phyloP scores from a whole-genome alignment of 2,888 invertebrate species.

The Calameuta idolon region DNA sequence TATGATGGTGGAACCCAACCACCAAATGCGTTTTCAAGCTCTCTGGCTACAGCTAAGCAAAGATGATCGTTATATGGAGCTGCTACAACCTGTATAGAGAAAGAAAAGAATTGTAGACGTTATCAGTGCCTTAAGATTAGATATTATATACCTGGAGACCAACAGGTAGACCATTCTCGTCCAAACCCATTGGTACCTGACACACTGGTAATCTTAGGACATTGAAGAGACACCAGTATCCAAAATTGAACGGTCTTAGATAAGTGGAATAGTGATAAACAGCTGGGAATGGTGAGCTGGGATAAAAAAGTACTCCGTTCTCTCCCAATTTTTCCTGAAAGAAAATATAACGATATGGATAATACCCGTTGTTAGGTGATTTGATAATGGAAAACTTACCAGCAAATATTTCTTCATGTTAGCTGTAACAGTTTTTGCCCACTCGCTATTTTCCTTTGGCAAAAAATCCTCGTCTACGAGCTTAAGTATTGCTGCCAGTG shows the following conservation, averaged over 20 bases:
- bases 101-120: background rate
- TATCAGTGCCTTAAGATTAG: background rate
- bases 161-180: slow-evolving; percentile 77
- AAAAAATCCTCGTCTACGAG: slow-evolving; percentile 75
- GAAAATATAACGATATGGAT: slow-evolving; percentile 22
- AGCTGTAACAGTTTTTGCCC: slow-evolving; percentile 74
- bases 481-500: slow-evolving; percentile 76
- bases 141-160: slow-evolving; percentile 75
- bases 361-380: background rate
- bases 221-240: slow-evolving; percentile 88
- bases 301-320: slow-evolving; percentile 86
- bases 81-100: slow-evolving; percentile 71
- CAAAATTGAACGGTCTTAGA: slow-evolving; percentile 84
- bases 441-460: slow-evolving; percentile 74
- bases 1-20: slow-evolving; percentile 76
- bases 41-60: slow-evolving; percentile 79
- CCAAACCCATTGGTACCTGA: slow-evolving; percentile 86
- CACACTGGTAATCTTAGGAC: slow-evolving; percentile 85
- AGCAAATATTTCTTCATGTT: slow-evolving; percentile 73
- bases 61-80: slow-evolving; percentile 78
- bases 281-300: slow-evolving; percentile 83
- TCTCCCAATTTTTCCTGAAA: slow-evolving; percentile 78
- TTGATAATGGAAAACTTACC: slow-evolving; percentile 65
- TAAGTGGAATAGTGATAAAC: slow-evolving; percentile 85
- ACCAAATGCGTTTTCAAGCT: slow-evolving; percentile 77